Percentiles rank a stretch among this genome's conserved stretches.
Conservation (phyloP, 2,113 vertebrate genomes). For the Protobothrops flavoviridis region DNA sequence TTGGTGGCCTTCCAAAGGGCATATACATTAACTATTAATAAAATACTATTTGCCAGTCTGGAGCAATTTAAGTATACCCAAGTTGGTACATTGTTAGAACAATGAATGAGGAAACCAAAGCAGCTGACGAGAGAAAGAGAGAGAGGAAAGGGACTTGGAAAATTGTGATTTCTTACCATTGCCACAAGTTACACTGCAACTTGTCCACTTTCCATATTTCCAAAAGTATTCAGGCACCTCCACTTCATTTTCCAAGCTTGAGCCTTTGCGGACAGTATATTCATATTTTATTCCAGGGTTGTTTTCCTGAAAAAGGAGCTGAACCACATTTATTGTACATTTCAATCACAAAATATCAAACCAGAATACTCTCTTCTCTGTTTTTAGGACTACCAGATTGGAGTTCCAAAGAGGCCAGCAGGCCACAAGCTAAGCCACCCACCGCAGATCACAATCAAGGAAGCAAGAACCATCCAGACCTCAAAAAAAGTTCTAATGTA, state of each 20-base stretch:
- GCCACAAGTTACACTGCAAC: conserved; percentile 92
- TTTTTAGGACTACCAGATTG: not conserved
- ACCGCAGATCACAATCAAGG: not conserved
- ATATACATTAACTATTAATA: not conserved
- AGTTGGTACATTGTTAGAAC: not conserved
- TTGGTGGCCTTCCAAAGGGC: not conserved
- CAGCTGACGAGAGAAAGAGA: not conserved
- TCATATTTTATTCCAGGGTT: conserved; percentile 91
- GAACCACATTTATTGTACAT: not conserved
- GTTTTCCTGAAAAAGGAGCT: conserved; percentile 93
- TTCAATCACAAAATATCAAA: not conserved
- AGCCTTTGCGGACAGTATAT: conserved; percentile 85
- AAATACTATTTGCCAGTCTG: not conserved
- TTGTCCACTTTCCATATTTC: conserved; percentile 88
- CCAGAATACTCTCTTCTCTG: not conserved
- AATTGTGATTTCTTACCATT: conserved; percentile 70
- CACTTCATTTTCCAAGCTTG: conserved; percentile 78
- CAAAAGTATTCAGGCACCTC: conserved; percentile 81
- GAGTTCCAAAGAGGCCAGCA: not conserved
- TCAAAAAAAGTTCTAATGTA: not conserved
- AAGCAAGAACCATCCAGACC: not conserved
- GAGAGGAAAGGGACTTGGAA: not conserved
- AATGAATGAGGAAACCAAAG: not conserved
- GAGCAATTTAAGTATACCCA: not conserved
- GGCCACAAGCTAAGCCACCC: not conserved